phyloP scores from a whole-genome alignment of 2,888 invertebrate genomes.

The Eupithecia tripunctaria region DNA sequence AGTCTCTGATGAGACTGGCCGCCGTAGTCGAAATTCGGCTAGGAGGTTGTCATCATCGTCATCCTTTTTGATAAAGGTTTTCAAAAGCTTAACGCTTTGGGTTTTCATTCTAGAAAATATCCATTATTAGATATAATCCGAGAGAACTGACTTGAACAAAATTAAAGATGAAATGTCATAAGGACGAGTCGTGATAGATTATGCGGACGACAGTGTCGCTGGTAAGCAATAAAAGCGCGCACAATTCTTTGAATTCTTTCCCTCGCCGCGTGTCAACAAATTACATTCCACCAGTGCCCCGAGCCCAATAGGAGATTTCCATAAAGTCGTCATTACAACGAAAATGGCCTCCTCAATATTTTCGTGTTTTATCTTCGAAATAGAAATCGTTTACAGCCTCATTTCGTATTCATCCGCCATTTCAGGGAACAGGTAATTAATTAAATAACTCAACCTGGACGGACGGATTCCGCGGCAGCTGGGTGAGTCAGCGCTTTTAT shows the following conservation, averaged over 20 bases:
- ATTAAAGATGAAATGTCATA: neutral
- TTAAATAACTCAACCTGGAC: slow-evolving; percentile 43
- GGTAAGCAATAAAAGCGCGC: slow-evolving; percentile 2
- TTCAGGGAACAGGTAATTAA: slow-evolving; percentile 45
- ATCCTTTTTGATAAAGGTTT: neutral
- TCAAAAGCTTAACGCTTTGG: neutral
- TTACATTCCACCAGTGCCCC: slow-evolving; percentile 30
- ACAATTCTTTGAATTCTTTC: slow-evolving; percentile 1
- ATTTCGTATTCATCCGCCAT: slow-evolving; percentile 45
- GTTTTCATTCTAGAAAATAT: neutral
- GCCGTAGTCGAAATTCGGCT: no score
- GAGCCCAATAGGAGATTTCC: slow-evolving; percentile 32
- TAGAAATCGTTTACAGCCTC: slow-evolving; percentile 43
- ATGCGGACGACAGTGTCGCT: neutral
- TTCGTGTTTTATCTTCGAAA: slow-evolving; percentile 46
- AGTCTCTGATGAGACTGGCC: no score
- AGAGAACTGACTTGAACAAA: neutral
- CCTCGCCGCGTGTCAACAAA: slow-evolving; percentile 26
- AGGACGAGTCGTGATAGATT: neutral
- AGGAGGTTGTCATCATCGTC: no score
- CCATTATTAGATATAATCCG: neutral
- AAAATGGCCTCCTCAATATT: slow-evolving; percentile 39
- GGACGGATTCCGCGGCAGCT: neutral
- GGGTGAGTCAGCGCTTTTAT: neutral
- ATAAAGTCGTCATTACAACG: slow-evolving; percentile 36